Evolutionary conservation across 2,113 vertebrate species (phyloP).

Genomic region (Anas platyrhynchos): DNA sequence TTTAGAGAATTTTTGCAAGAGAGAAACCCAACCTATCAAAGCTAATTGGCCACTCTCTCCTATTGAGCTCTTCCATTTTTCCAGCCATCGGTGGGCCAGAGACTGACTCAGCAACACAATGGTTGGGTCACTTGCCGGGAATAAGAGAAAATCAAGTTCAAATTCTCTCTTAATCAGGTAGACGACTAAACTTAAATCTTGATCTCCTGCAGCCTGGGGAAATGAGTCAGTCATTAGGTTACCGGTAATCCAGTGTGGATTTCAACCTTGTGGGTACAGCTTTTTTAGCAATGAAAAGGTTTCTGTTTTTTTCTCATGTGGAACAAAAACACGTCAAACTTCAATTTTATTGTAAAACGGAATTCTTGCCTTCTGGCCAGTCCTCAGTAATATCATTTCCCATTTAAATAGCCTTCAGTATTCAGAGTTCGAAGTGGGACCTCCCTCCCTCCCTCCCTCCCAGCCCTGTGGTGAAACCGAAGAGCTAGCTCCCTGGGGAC

Average conservation of each 20-base stretch:
- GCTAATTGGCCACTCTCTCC: background rate
- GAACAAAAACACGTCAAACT: conserved; percentile 16
- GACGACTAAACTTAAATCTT: background rate
- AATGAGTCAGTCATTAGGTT: conserved; percentile 1
- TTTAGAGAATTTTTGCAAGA: background rate
- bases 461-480: background rate
- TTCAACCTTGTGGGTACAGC: background rate
- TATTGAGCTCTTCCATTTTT: background rate
- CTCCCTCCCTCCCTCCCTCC: background rate
- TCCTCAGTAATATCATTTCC: background rate
- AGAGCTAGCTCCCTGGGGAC: rapidly evolving
- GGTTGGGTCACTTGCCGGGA: conserved; percentile 16
- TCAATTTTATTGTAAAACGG: background rate
- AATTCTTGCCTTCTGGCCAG: conserved; percentile 16
- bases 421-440: background rate
- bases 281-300: background rate
- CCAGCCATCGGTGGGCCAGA: background rate
- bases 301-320: background rate
- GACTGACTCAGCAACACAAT: background rate
- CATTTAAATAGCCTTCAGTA: background rate
- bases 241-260: background rate
- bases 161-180: conserved; percentile 9
- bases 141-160: background rate
- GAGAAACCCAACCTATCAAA: background rate
- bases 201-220: background rate